Evolutionary conservation across 2,888 invertebrate species (phyloP).

Genomic region (Alentia gelatinosa): DNA sequence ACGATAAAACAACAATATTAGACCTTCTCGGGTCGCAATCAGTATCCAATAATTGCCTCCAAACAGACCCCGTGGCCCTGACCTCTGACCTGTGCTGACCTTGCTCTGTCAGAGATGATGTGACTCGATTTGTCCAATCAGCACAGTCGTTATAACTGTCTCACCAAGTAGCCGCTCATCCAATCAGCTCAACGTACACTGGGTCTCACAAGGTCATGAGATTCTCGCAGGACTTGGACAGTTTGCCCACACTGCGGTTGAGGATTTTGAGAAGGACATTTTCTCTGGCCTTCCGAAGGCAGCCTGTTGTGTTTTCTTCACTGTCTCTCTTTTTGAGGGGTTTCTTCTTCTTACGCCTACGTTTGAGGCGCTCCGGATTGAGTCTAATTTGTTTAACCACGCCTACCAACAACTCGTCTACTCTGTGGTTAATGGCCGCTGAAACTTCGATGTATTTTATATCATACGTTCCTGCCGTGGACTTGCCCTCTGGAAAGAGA

Average conservation of each 20-base stretch:
- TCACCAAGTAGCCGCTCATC: background rate
- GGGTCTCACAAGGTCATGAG: slow-evolving; percentile 59
- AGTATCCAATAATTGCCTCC: background rate
- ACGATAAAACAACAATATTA: too few species aligned
- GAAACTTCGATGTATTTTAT: slow-evolving; percentile 97
- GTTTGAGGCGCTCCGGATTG: slow-evolving; percentile 76
- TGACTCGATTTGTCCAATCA: background rate
- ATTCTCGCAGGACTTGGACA: slow-evolving; percentile 65
- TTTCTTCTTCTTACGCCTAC: slow-evolving; percentile 1
- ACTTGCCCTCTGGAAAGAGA: slow-evolving; percentile 91
- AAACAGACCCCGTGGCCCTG: background rate
- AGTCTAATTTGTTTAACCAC: slow-evolving; percentile 94
- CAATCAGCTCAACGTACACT: slow-evolving; percentile 13
- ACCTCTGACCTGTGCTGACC: background rate
- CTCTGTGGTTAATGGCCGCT: slow-evolving; percentile 98
- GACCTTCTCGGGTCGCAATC: too few species aligned
- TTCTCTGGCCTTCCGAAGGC: slow-evolving; percentile 24
- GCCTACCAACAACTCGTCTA: slow-evolving; percentile 96
- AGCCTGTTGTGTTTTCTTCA: background rate
- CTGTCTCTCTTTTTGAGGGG: background rate
- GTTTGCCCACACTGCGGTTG: slow-evolving; percentile 24
- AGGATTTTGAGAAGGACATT: slow-evolving; percentile 52
- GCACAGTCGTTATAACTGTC: background rate
- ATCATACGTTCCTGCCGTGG: slow-evolving; percentile 93
- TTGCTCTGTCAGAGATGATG: background rate